Evolutionary conservation across 2,797 vertebrate genomes (phyloP), one percentile per base, ranked within the genome.

Genomic region (Protosalanx chinensis): DNA sequence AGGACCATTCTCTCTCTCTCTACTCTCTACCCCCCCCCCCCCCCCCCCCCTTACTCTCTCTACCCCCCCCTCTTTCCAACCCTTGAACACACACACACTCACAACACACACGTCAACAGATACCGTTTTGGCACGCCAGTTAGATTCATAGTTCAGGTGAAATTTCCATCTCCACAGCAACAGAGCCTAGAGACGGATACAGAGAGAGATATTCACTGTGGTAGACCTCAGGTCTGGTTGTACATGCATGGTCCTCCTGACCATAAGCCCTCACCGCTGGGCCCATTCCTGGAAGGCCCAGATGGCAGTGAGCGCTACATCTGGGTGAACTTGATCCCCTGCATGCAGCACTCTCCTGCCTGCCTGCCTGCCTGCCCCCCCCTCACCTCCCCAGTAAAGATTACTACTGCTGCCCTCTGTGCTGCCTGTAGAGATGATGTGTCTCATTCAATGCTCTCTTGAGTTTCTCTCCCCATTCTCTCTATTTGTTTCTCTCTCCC

Each of bases 1-100:
- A 41, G 79, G 81, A 76, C 72, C 77, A 62, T 16, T 64, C 62
- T 41, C 7, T 41, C 33, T 35, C 32, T 64, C 6, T 27, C 23
- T 27, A 27, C 23, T 27, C 23, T 27, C 23, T 27, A 27, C 23
- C 23, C 23, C 1, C 23, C 23, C 23, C 23, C 23, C 23, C 23
- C 1, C 23, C 23, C 23, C 23, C 23, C 23, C 23, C 23, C 1
- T 27, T 27, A 27, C 23, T 27, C 23, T 27, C 23, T 27, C 23
- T 27, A 27, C 8, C 16, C 23, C 5, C 60, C 60, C 8, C 23
- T 27, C 1, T 27, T 46, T 46, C 41, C 41, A 46, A 46, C 7
- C 6, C n/a, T 4, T 4, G 16, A 18, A 57, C 53, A 56, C 53
- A 57, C 53, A 56, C 53, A 56, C 53, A 57, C n/a, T 18, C 53